These are phyloP conservation scores for Atta texana DNA, from an alignment of 1,140 invertebrate genomes.

Conservation along the genomic window DNA sequence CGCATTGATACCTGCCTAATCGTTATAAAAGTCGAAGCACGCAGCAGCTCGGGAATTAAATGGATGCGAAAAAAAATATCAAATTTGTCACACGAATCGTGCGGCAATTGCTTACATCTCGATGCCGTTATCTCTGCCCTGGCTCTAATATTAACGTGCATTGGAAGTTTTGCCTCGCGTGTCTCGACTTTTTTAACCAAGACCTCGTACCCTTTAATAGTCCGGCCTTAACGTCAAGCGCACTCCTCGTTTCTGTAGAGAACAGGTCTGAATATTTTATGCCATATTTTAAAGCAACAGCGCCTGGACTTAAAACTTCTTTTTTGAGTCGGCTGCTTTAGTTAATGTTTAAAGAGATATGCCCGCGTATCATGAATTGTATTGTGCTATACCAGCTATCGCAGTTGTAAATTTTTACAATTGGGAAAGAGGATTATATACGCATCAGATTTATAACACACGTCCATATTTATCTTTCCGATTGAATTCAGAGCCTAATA, in stretches of 20 bases:
- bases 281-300: slow-evolving; percentile 67
- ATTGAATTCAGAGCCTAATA: slow-evolving; percentile 31
- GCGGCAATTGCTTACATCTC: slow-evolving; percentile 16
- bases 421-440: not conserved
- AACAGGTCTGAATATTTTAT: slow-evolving; percentile 76
- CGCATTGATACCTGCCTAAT: slow-evolving; percentile 19
- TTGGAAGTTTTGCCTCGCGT: slow-evolving; percentile 60
- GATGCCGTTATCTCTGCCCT: not conserved
- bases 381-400: not conserved
- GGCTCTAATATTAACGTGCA: slow-evolving; percentile 26
- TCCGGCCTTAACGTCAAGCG: slow-evolving; percentile 70
- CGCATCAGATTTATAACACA: not conserved
- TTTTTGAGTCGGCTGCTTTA: slow-evolving; percentile 52
- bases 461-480: slow-evolving; percentile 24
- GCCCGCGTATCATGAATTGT: slow-evolving; percentile 36
- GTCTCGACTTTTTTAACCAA: slow-evolving; percentile 46
- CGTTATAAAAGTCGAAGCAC: slow-evolving; percentile 35
- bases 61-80: slow-evolving; percentile 26
- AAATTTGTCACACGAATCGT: slow-evolving; percentile 42
- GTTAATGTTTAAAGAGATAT: slow-evolving; percentile 64
- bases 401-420: slow-evolving; percentile 51
- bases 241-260: slow-evolving; percentile 66
- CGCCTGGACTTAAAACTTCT: slow-evolving; percentile 68
- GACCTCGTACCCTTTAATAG: slow-evolving; percentile 67
- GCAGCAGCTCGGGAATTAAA: slow-evolving; percentile 19